phyloP scores from a whole-genome alignment of 2,888 invertebrate species.

The Octodonta nipae region DNA sequence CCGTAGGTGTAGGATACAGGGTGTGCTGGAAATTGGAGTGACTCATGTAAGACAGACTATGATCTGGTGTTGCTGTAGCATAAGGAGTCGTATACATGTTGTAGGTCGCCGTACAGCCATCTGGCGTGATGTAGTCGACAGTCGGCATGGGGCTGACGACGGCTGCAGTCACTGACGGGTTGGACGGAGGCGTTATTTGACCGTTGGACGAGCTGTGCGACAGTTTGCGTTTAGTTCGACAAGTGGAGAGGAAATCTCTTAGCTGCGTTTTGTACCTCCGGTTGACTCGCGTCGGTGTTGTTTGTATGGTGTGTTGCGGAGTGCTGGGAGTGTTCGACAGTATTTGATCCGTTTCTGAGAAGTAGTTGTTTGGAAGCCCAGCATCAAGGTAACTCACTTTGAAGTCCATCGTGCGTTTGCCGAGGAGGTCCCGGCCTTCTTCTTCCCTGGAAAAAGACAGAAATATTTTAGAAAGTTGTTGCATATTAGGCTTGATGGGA shows the following conservation, averaged over 20 bases:
- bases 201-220: slow-evolving; percentile 25
- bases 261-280: slow-evolving; percentile 88
- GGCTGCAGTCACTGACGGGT: slow-evolving; percentile 33
- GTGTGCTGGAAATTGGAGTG: slow-evolving; percentile 56
- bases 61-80: slow-evolving; percentile 52
- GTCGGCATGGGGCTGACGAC: slow-evolving; percentile 41
- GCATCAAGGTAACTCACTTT: slow-evolving; percentile 96
- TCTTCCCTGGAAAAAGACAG: slow-evolving; percentile 64
- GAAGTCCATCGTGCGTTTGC: slow-evolving; percentile 97
- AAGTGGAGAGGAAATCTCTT: slow-evolving; percentile 83
- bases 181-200: slow-evolving; percentile 32
- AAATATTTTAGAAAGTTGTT: too few species aligned
- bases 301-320: slow-evolving; percentile 32
- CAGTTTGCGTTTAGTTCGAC: slow-evolving; percentile 44
- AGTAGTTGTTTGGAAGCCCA: slow-evolving; percentile 79
- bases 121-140: slow-evolving; percentile 56
- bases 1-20: slow-evolving; percentile 42
- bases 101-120: slow-evolving; percentile 52
- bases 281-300: slow-evolving; percentile 57
- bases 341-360: slow-evolving; percentile 73
- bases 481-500: too few species aligned
- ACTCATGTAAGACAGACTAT: slow-evolving; percentile 50
- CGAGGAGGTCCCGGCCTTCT: slow-evolving; percentile 91
- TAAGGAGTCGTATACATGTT: slow-evolving; percentile 59
- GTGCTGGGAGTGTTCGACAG: slow-evolving; percentile 45